These are phyloP conservation scores for Drosophila lutescens DNA, from an alignment of 2,888 invertebrate genomes.

Conservation along the genomic window DNA sequence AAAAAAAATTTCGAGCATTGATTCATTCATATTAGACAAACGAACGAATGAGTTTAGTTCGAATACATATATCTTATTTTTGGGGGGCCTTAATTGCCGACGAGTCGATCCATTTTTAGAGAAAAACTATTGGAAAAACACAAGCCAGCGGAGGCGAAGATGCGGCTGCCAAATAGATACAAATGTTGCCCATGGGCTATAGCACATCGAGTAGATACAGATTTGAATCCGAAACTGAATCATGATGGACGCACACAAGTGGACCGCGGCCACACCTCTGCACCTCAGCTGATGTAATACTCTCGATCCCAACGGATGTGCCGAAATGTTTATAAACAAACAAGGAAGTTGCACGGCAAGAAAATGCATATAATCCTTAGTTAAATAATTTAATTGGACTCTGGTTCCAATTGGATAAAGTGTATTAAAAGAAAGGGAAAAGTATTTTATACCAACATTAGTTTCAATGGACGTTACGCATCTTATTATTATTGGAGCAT, in stretches of 20 bases:
- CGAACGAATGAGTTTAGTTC: slow-evolving; percentile 30
- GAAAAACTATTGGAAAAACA: slow-evolving; percentile 49
- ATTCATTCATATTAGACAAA: slow-evolving; percentile 24
- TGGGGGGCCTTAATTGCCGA: slow-evolving; percentile 61
- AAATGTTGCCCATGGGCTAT: slow-evolving; percentile 15
- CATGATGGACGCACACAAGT: slow-evolving; percentile 27
- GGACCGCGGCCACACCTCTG: slow-evolving; percentile 27
- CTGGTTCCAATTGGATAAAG: too few species aligned
- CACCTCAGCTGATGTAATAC: slow-evolving; percentile 43
- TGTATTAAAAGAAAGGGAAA: neutral
- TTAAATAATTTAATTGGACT: too few species aligned
- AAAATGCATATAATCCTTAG: neutral
- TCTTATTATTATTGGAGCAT: too few species aligned
- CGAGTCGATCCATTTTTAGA: slow-evolving; percentile 64
- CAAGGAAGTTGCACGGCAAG: slow-evolving; percentile 7
- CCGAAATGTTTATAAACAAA: slow-evolving; percentile 68
- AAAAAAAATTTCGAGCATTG: slow-evolving; percentile 15
- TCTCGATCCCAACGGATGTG: slow-evolving; percentile 49
- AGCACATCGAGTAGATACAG: slow-evolving; percentile 36
- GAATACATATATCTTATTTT: slow-evolving; percentile 39
- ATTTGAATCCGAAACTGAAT: slow-evolving; percentile 37
- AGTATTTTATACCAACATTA: too few species aligned
- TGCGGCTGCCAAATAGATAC: slow-evolving; percentile 49
- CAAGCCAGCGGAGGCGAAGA: slow-evolving; percentile 30
- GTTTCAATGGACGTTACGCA: neutral